Evolutionary conservation across 2,797 vertebrate genomes (phyloP).

Genomic region (Mastacembelus armatus): DNA sequence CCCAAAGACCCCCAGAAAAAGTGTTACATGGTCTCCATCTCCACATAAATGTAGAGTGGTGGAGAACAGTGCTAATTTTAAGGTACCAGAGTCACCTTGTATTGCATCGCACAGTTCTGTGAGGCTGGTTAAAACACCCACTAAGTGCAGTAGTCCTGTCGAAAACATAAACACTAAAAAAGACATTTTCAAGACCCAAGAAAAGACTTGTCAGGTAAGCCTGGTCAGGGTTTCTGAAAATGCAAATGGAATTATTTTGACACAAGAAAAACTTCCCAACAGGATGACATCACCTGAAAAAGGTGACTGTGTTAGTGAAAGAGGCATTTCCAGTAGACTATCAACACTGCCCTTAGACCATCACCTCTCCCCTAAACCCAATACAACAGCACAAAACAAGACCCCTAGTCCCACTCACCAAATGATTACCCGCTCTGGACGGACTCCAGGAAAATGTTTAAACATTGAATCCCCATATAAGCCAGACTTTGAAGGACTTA

Average conservation of each 20-base stretch:
- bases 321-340: conserved; percentile 9
- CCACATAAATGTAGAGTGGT: conserved; percentile 53
- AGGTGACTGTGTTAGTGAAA: neutral
- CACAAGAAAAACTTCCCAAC: conserved; percentile 34
- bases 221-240: conserved; percentile 12
- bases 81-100: conserved; percentile 75
- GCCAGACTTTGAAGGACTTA: neutral
- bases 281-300: conserved; percentile 50
- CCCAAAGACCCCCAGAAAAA: conserved; percentile 75
- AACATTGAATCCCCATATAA: conserved; percentile 12
- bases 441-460: conserved; percentile 66
- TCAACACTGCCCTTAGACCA: conserved; percentile 11
- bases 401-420: conserved; percentile 54
- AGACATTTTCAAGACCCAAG: conserved; percentile 71
- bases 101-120: conserved; percentile 56
- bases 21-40: conserved; percentile 84
- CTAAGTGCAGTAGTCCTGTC: conserved; percentile 48
- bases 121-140: conserved; percentile 53
- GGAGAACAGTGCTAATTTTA: conserved; percentile 55
- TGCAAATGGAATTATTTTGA: conserved; percentile 10
- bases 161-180: conserved; percentile 48
- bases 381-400: conserved; percentile 37
- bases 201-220: conserved; percentile 61
- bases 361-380: conserved; percentile 39
- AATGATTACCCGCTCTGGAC: conserved; percentile 73